Percentiles rank a stretch among this genome's conserved stretches.
phyloP scores from a whole-genome alignment of 2,113 vertebrate genomes.

The Oreocharis arfaki region DNA sequence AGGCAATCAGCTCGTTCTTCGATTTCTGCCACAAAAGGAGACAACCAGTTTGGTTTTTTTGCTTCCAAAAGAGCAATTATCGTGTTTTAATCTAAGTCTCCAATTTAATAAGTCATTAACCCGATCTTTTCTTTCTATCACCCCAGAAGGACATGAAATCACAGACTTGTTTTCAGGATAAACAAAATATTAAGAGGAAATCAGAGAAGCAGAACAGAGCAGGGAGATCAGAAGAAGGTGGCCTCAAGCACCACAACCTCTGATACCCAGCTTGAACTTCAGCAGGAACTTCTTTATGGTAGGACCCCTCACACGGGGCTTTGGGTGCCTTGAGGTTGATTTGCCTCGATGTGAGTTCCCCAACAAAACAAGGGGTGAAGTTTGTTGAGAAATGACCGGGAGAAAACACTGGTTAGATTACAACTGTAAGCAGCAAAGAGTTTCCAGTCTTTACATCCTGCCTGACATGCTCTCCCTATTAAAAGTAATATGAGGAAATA shows the following conservation, averaged over 20 bases:
- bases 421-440: not conserved
- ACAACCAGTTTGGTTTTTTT: not conserved
- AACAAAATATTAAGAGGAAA: not conserved
- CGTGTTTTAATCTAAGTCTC: not conserved
- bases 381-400: not conserved
- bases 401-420: not conserved
- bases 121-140: not conserved
- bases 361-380: not conserved
- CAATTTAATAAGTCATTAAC: not conserved
- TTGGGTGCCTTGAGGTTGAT: not conserved
- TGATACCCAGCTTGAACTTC: not conserved
- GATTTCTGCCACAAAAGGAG: not conserved
- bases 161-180: not conserved
- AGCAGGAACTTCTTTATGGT: not conserved
- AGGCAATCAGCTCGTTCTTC: not conserved
- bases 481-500: conserved; percentile 28
- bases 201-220: not conserved
- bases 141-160: not conserved
- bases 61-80: not conserved
- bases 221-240: not conserved
- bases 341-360: accelerated
- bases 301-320: accelerated
- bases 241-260: not conserved
- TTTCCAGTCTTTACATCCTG: not conserved
- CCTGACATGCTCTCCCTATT: not conserved